Percentiles rank a stretch among this genome's conserved stretches.
Conservation (phyloP, 1,140 invertebrate species). For the Galendromus occidentalis region DNA sequence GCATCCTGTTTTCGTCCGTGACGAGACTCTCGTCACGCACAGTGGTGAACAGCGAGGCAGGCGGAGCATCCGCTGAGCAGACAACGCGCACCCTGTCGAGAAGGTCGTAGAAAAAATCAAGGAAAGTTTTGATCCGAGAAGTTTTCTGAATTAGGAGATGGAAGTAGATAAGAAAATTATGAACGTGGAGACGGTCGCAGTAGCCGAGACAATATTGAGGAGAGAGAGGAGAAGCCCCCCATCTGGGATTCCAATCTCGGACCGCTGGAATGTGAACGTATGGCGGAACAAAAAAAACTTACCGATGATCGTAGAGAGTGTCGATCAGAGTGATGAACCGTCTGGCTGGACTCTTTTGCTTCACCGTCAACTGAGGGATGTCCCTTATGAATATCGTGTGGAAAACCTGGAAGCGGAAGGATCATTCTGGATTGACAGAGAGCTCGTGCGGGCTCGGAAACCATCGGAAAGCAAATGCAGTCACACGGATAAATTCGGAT, state of each 20-base stretch:
- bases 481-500: not conserved
- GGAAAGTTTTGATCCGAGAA: too few species aligned
- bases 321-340: conserved; percentile 94
- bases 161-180: too few species aligned
- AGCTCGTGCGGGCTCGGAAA: not conserved
- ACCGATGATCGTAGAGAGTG: conserved; percentile 79
- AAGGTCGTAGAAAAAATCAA: too few species aligned
- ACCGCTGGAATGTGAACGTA: not conserved
- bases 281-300: not conserved
- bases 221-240: not conserved
- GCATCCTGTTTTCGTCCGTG: conserved; percentile 44
- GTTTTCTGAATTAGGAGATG: too few species aligned
- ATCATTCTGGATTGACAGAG: not conserved
- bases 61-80: conserved; percentile 50
- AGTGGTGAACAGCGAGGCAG: conserved; percentile 49
- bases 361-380: conserved; percentile 58
- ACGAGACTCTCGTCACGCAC: conserved; percentile 32
- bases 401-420: conserved; percentile 38
- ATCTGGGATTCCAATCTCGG: not conserved
- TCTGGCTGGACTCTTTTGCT: conserved; percentile 58
- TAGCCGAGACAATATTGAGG: not conserved
- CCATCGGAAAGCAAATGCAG: not conserved
- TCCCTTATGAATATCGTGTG: conserved; percentile 81
- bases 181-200: not conserved
- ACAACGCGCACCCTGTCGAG: conserved; percentile 43